Percentiles rank a stretch among this genome's conserved stretches.
phyloP scores from a whole-genome alignment of 1,140 invertebrate genomes.

The Copidosoma floridanum region DNA sequence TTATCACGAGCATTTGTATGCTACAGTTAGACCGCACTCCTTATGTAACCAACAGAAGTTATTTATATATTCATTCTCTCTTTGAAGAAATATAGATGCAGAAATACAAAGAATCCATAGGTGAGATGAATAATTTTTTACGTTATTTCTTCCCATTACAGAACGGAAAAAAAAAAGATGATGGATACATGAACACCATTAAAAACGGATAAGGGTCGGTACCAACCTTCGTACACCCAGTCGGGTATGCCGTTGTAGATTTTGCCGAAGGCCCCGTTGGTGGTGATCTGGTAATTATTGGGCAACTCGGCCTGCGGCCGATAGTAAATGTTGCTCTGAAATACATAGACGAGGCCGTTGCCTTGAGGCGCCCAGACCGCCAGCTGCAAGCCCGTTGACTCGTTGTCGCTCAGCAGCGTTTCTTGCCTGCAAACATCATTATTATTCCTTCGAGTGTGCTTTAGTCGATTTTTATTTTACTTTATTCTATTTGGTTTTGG shows the following conservation, averaged over 20 bases:
- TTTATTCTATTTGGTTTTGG: no score
- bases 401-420: constrained; percentile 47
- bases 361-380: constrained; percentile 71
- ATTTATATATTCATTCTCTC: no score
- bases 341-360: constrained; percentile 73
- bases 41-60: no score
- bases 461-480: no score
- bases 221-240: constrained; percentile 78
- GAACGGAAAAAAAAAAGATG: neutral
- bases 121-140: neutral
- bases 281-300: constrained; percentile 59
- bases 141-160: neutral
- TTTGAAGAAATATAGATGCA: constrained; percentile 44
- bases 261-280: constrained; percentile 53
- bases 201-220: no score
- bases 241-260: constrained; percentile 77
- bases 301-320: constrained; percentile 54
- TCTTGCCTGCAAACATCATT: constrained; percentile 42
- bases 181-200: neutral
- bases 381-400: constrained; percentile 62
- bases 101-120: constrained; percentile 61
- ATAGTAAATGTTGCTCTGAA: constrained; percentile 80
- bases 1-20: no score
- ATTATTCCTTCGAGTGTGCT: no score
- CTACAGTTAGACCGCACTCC: no score